Base-by-base conservation (phyloP, 2,797 vertebrate species). In the Clamator glandarius region DNA sequence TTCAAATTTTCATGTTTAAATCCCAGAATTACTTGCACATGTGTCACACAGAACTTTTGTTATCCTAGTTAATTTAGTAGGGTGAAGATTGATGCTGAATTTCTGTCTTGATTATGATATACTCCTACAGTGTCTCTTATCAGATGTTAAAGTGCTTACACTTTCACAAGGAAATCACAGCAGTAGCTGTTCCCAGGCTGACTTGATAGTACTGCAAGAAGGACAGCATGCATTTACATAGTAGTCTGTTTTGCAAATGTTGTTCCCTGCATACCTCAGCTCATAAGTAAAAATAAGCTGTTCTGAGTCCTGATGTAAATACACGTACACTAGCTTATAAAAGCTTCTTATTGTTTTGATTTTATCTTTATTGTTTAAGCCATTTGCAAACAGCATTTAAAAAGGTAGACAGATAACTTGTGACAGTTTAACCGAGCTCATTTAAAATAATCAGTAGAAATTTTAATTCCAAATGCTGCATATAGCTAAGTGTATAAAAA, bases 151-250 rank as follows among this genome's bases (percentile, higher is more conserved):
- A 84, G 84, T 76, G 93, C 93, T 93, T 94, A 95, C n/a, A 79
- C 77, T 92, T 95, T 96, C 83, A 86, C 52, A 96, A 96, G 77
- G 90, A 96, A 96, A 93, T 90, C 84, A 66, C 94, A 84, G 88
- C 81, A 89, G 86, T 63, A 87, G 86, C 86, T 91, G 86, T 96
- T 96, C 94, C 86, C 95, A 94, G 76, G 94, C 94, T 95, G 86
- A 89, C 70, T 88, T 95, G 90, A 93, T 88, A 93, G 54, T 59
- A 70, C 48, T 73, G 59, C 59, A 48, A 51, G 90, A 81, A 67
- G 10, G 20, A 4, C 52, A 76, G 79, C 35, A 33, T 25, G 6
- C 4, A 3, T 90, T 91, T 92, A 55, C 78, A 80, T 76, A 58
- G 69, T 86, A 75, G 58, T 41, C 63, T 90, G 85, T 81, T 92